Evolutionary conservation across 2,113 vertebrate species (phyloP).

Genomic region (Eubucco bourcierii): DNA sequence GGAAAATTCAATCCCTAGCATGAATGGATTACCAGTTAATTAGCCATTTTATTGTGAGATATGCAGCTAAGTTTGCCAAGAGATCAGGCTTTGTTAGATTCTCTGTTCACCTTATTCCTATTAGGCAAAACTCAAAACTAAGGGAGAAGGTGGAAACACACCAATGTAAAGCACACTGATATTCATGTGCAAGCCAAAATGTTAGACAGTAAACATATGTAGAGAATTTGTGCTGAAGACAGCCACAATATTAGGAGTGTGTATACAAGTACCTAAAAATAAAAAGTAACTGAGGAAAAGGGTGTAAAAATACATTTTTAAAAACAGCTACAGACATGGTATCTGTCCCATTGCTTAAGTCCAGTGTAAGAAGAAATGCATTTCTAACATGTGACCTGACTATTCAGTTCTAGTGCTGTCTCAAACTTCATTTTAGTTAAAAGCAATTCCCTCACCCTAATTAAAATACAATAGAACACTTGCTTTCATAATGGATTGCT

Average conservation of each 20-base stretch:
- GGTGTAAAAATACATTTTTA: not conserved
- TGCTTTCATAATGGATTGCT: not conserved
- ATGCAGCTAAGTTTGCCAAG: constrained; percentile 47
- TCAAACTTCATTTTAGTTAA: not conserved
- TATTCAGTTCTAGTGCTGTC: not conserved
- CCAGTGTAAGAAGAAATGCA: not conserved
- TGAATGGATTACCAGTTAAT: constrained; percentile 56
- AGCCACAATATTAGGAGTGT: not conserved
- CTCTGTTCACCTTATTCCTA: not conserved
- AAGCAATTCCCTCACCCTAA: not conserved
- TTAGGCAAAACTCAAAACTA: not conserved
- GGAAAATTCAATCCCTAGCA: constrained; percentile 48
- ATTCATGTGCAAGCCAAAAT: not conserved
- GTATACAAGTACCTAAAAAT: not conserved
- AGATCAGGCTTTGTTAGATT: constrained; percentile 46
- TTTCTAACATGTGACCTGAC: not conserved
- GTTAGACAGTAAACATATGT: not conserved
- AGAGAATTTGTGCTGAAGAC: not conserved
- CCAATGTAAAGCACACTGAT: not conserved
- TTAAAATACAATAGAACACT: not conserved
- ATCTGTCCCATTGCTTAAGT: not conserved
- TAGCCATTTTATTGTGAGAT: constrained; percentile 51
- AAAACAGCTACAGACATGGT: not conserved
- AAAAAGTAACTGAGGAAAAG: not conserved
- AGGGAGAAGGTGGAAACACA: not conserved